Conservation (phyloP, 1,140 invertebrate genomes). For the Drosophila orosa region DNA sequence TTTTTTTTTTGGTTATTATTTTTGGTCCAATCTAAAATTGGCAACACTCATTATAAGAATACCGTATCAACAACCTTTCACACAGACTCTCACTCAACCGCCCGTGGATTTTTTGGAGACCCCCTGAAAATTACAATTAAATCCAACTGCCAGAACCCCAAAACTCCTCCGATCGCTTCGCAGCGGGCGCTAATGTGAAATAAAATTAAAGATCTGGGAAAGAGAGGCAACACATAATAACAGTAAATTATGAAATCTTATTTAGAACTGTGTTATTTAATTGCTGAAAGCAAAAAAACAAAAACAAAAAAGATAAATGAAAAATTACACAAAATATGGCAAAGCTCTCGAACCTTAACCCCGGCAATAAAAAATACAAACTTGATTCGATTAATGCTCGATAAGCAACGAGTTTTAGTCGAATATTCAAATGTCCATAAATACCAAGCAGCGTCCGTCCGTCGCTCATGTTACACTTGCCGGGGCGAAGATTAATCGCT, state of each 20-base stretch:
- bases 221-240: constrained; percentile 28
- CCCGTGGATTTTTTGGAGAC: constrained; percentile 40
- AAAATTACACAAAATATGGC: constrained; percentile 38
- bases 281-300: constrained; percentile 27
- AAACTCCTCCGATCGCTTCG: constrained; percentile 21
- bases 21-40: constrained; percentile 39
- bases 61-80: constrained; percentile 64
- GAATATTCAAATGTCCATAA: constrained; percentile 49
- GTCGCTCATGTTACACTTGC: constrained; percentile 73
- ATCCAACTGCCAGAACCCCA: constrained; percentile 37
- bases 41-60: constrained; percentile 53
- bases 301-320: not conserved
- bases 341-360: constrained; percentile 33
- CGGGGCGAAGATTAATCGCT: constrained; percentile 65
- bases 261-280: constrained; percentile 48
- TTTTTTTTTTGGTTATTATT: not conserved
- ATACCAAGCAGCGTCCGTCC: constrained; percentile 39
- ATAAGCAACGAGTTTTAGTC: constrained; percentile 38
- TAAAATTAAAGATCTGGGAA: constrained; percentile 38
- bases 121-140: constrained; percentile 78
- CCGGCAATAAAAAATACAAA: constrained; percentile 1
- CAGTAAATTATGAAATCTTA: constrained; percentile 48
- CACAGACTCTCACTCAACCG: constrained; percentile 52
- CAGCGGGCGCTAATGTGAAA: constrained; percentile 63
- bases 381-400: constrained; percentile 23